Conservation (phyloP, 2,113 vertebrate species). For the Redunca redunca region DNA sequence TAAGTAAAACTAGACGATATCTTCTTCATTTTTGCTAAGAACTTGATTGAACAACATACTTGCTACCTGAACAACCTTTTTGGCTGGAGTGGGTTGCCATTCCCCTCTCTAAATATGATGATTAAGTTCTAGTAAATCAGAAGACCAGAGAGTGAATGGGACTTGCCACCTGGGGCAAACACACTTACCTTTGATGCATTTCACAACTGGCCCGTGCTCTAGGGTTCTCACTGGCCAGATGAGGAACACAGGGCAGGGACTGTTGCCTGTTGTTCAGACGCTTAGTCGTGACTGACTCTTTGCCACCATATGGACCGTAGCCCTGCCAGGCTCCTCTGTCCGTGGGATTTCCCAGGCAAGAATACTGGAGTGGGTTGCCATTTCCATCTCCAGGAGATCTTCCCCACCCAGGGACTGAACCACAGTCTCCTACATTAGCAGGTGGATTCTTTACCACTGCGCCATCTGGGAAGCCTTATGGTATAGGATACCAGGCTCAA, state of each 20-base stretch:
- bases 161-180: not conserved
- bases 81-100: not conserved
- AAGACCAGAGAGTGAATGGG: not conserved
- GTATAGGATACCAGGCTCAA: not conserved
- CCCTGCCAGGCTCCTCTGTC: not conserved
- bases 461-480: not conserved
- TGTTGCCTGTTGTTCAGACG: not conserved
- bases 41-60: not conserved
- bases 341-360: not conserved
- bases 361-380: not conserved
- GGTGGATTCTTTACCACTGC: not conserved
- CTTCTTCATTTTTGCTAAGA: not conserved
- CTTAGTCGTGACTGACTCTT: not conserved
- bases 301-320: not conserved
- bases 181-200: not conserved
- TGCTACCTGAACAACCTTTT: not conserved
- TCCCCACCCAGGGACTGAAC: not conserved
- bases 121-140: not conserved
- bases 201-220: not conserved
- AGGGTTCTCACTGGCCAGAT: not conserved
- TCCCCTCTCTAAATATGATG: not conserved
- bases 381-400: not conserved
- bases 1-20: not conserved
- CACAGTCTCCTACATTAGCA: not conserved
- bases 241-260: rapidly evolving